Evolutionary conservation across 2,888 invertebrate species (phyloP).

Genomic region (Nemurella pictetii): DNA sequence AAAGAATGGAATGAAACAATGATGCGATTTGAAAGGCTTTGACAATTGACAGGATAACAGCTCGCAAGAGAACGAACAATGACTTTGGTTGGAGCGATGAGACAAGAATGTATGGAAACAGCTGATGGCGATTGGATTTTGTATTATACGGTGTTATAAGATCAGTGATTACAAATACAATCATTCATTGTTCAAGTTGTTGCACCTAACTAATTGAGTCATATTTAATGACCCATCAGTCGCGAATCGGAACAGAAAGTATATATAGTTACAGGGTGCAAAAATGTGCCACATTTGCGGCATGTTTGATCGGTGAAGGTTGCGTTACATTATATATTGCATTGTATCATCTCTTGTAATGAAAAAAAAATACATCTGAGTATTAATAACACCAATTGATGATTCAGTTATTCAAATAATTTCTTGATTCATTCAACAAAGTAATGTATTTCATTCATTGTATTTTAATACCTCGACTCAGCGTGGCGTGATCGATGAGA

Average conservation of each 20-base stretch:
- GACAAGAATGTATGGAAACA: conserved; percentile 22
- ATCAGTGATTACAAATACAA: conserved; percentile 14
- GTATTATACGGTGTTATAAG: conserved; percentile 3
- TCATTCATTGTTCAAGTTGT: conserved; percentile 14
- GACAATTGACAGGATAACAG: conserved; percentile 24
- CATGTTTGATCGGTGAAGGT: neutral
- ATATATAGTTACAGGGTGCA: neutral
- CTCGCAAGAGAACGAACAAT: conserved; percentile 23
- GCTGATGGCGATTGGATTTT: conserved; percentile 13
- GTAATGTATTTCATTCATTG: neutral
- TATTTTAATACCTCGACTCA: neutral
- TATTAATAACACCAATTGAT: neutral
- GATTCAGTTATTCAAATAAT: neutral
- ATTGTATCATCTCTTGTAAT: neutral
- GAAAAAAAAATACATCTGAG: neutral
- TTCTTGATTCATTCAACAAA: neutral
- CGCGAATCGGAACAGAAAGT: neutral
- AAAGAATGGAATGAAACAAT: conserved; percentile 28
- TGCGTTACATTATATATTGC: neutral
- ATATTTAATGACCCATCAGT: neutral
- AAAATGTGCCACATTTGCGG: neutral
- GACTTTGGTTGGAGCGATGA: conserved; percentile 1
- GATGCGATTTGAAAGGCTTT: conserved; percentile 19
- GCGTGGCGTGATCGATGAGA: neutral
- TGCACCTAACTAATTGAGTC: conserved; percentile 2